Percentiles rank a stretch among this genome's conserved stretches.
These are phyloP conservation scores for Eulemur albifrons DNA, from an alignment of 2,797 vertebrate species.

Conservation along the genomic window DNA sequence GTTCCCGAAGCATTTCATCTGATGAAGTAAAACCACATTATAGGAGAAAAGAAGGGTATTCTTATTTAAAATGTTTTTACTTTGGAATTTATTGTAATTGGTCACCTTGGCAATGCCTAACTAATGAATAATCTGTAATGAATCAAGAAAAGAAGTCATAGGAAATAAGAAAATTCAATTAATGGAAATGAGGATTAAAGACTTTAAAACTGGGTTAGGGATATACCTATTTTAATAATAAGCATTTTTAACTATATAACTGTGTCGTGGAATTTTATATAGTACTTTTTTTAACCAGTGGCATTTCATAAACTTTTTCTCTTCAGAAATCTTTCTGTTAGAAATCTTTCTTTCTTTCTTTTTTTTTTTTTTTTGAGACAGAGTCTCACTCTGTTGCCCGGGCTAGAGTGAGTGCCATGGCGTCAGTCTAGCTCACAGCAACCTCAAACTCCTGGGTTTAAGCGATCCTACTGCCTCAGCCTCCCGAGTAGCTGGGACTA, in stretches of 20 bases:
- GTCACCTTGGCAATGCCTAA: not conserved
- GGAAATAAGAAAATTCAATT: not conserved
- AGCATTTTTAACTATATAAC: not conserved
- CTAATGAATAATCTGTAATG: not conserved
- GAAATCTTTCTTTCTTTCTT: not conserved
- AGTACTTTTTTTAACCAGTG: conserved; percentile 18
- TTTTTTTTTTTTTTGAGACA: too few relatives aligned
- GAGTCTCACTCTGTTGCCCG: too few relatives aligned
- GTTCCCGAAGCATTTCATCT: conserved; percentile 74
- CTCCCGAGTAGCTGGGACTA: too few relatives aligned
- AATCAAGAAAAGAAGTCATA: not conserved
- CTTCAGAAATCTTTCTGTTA: not conserved
- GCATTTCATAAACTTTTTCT: not conserved
- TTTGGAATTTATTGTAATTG: conserved; percentile 22
- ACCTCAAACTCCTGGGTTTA: too few relatives aligned
- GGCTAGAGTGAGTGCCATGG: too few relatives aligned
- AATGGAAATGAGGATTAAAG: not conserved
- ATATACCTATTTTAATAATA: not conserved
- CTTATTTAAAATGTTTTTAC: not conserved
- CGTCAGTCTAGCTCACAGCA: too few relatives aligned
- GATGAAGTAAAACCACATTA: conserved; percentile 87
- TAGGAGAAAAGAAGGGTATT: conserved; percentile 89
- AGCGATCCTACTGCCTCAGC: too few relatives aligned
- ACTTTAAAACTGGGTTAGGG: not conserved
- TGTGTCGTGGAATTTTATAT: not conserved